phyloP scores from a whole-genome alignment of 2,113 vertebrate species.

The Scytalopus superciliaris region DNA sequence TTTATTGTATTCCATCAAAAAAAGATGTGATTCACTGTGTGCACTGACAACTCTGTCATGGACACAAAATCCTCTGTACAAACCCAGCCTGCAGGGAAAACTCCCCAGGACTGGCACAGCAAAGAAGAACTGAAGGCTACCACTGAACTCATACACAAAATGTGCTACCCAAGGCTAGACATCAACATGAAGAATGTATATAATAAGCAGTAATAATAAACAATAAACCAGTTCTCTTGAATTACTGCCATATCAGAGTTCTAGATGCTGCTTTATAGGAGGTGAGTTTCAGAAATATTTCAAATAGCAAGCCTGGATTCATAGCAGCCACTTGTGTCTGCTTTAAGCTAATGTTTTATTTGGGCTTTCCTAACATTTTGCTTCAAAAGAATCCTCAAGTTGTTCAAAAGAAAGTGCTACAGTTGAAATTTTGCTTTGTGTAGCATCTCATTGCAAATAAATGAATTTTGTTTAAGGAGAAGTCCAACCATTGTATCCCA shows the following conservation, averaged over 20 bases:
- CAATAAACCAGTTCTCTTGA: background rate
- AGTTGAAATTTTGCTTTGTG: background rate
- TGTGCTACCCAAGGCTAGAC: background rate
- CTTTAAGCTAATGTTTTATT: background rate
- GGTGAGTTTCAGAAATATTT: background rate
- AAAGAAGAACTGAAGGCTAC: background rate
- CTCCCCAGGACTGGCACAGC: background rate
- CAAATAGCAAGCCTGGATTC: background rate
- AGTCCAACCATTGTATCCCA: background rate
- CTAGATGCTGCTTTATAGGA: background rate
- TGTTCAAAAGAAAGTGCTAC: background rate
- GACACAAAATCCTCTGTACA: background rate
- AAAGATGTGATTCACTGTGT: conserved; percentile 1
- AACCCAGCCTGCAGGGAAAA: background rate
- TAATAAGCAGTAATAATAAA: background rate
- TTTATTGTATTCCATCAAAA: background rate
- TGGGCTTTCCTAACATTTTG: background rate
- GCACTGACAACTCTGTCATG: background rate
- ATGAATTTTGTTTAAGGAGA: background rate
- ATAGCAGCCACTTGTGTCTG: background rate
- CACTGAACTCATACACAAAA: background rate
- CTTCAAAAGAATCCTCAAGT: background rate
- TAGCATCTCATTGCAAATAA: background rate
- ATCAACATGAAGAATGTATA: background rate
- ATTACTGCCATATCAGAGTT: background rate